Evolutionary conservation across 2,888 invertebrate genomes (phyloP).

Genomic region (Pristionchus exspectatus): DNA sequence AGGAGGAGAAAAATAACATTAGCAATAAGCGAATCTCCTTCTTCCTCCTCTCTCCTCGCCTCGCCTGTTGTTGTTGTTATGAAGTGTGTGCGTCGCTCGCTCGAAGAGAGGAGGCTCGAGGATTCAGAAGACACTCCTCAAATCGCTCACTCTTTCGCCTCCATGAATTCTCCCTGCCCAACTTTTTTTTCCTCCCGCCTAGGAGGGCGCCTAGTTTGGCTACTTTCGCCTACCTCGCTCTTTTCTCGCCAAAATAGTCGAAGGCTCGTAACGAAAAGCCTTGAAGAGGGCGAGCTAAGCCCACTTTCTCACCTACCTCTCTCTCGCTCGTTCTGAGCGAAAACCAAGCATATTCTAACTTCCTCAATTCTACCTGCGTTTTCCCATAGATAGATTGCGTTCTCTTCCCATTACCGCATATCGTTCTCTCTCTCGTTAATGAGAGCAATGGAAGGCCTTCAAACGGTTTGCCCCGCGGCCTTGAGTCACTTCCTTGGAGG

Average conservation of each 20-base stretch:
- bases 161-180: neutral
- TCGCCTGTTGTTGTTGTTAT: slow-evolving; percentile 22
- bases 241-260: neutral
- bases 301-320: neutral
- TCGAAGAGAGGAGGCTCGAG: neutral
- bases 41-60: neutral
- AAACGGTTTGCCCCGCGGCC: slow-evolving; percentile 37
- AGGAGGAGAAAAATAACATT: slow-evolving; percentile 1
- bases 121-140: neutral
- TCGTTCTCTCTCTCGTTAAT: neutral
- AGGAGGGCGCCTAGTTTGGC: neutral
- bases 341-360: neutral
- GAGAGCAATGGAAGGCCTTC: neutral
- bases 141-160: neutral
- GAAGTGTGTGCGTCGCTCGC: neutral
- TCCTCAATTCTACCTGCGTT: neutral
- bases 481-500: neutral
- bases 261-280: neutral
- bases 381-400: neutral
- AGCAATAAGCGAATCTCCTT: slow-evolving; percentile 35
- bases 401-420: neutral
- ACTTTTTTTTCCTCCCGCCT: neutral
- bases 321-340: neutral
- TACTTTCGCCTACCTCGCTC: neutral
- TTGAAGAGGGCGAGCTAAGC: neutral